These are phyloP conservation scores for Toxonevra muliebris DNA, from an alignment of 2,888 invertebrate genomes.

Conservation along the genomic window DNA sequence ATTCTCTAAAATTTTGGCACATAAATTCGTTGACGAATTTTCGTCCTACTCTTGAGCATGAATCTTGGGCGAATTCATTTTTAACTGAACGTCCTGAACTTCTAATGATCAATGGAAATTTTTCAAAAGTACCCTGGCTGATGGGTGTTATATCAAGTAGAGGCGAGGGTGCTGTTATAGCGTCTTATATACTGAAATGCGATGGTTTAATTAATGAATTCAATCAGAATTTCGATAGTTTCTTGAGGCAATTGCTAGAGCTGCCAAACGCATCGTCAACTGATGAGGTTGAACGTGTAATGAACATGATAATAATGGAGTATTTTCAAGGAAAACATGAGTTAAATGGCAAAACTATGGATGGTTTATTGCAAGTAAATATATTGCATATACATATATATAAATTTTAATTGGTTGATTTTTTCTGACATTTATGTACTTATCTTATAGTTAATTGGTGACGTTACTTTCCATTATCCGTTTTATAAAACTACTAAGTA, in stretches of 20 bases:
- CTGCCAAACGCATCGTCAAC: conserved; percentile 31
- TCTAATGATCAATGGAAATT: conserved; percentile 54
- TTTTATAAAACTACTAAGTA: conserved; percentile 53
- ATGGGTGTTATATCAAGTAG: conserved; percentile 61
- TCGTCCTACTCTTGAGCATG: conserved; percentile 61
- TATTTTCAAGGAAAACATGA: conserved; percentile 44
- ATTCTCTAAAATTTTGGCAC: conserved; percentile 64
- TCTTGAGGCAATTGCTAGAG: conserved; percentile 42
- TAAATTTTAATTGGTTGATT: conserved; percentile 25
- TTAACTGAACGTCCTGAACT: conserved; percentile 62
- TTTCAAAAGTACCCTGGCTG: conserved; percentile 65
- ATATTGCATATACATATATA: too few relatives aligned
- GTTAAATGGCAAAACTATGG: too few relatives aligned
- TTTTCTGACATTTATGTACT: background rate
- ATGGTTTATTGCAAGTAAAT: too few relatives aligned
- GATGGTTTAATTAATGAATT: conserved; percentile 44
- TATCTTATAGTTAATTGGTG: conserved; percentile 61
- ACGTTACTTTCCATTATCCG: conserved; percentile 65
- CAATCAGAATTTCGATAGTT: conserved; percentile 49
- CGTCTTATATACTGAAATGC: conserved; percentile 44
- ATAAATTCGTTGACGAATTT: conserved; percentile 63
- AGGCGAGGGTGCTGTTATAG: conserved; percentile 65
- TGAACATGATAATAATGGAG: conserved; percentile 33
- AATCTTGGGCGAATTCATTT: conserved; percentile 60
- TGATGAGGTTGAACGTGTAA: too few relatives aligned